Evolutionary conservation across 2,888 invertebrate genomes (phyloP), one percentile per base, ranked within the genome.

Genomic region (Linyphia triangularis): DNA sequence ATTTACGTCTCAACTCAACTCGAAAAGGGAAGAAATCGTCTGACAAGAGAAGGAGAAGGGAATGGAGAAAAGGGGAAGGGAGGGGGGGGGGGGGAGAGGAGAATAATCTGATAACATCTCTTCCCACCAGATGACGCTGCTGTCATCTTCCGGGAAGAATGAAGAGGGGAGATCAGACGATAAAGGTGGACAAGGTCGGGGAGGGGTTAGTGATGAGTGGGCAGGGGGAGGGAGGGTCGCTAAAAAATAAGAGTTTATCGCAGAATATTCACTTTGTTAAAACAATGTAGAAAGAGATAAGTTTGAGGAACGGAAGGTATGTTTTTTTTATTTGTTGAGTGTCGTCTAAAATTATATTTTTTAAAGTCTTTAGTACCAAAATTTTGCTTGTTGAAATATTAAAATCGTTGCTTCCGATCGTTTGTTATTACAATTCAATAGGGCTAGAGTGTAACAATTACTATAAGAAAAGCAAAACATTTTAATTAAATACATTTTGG

Each of bases 51-150:
- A 10, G 16, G 65, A 22, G 37, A 33, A 69, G 22, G 37, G 33
- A 16, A 13, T 4, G 22, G 10, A 19, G 37, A 30, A 13, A 5
- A 13, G 2, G 3, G 4, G 67, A 22, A 7, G 28, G 10, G 28
- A 26, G 65, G 37, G 37, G 10, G 4, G 37, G 16, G n/a, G 13
- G 13, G 22, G 19, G 30, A 26, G 26, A 37, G 30, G 19, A 26
- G n/a, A 72, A 57, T 33, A 22, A 26, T 4, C 57, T 24, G 81
- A 63, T 22, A 81, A 33, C 37, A 37, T 51, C 57, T 63, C 77
- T 26, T 59, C 67, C 86, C 79, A 67, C 70, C 86, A 88, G 86
- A 88, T 88, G 86, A 65, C 86, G 86, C 67, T 85, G 85, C 70
- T 81, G 75, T 75, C 72, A 26, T 59, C 37, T 59, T 57, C 24